phyloP scores from a whole-genome alignment of 2,888 invertebrate genomes.

The Scaptomyza parva region DNA sequence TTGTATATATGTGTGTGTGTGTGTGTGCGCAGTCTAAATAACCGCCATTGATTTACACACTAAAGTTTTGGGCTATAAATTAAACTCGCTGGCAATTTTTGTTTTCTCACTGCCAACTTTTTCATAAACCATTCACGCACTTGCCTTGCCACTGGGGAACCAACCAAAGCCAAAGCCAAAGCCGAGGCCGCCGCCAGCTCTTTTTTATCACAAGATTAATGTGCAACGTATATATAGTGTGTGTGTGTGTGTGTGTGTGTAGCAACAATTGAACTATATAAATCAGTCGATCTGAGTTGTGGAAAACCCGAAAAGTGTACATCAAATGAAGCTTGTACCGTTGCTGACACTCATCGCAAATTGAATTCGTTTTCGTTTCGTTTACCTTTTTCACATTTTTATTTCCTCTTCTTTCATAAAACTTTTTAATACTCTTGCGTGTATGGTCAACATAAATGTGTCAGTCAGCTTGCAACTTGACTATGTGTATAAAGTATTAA shows the following conservation, averaged over 20 bases:
- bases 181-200: conserved; percentile 34
- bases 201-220: conserved; percentile 67
- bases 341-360: conserved; percentile 18
- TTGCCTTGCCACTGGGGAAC: conserved; percentile 24
- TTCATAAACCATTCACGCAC: conserved; percentile 68
- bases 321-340: conserved; percentile 29
- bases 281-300: conserved; percentile 49
- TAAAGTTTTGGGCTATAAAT: conserved; percentile 76
- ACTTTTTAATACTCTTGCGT: not conserved
- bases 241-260: not conserved
- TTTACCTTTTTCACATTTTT: conserved; percentile 15
- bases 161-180: not conserved
- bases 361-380: conserved; percentile 26
- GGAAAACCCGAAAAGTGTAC: conserved; percentile 26
- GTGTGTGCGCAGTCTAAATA: conserved; percentile 58
- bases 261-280: conserved; percentile 67
- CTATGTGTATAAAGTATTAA: not conserved
- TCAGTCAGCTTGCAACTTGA: not conserved
- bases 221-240: conserved; percentile 55
- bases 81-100: conserved; percentile 53
- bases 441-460: not conserved
- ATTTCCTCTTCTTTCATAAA: not conserved
- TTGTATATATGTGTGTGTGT: conserved; percentile 19
- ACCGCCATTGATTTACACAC: conserved; percentile 74
- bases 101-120: conserved; percentile 55